Evolutionary conservation across 2,113 vertebrate species (phyloP).

Genomic region (Anser brachyrhynchus): DNA sequence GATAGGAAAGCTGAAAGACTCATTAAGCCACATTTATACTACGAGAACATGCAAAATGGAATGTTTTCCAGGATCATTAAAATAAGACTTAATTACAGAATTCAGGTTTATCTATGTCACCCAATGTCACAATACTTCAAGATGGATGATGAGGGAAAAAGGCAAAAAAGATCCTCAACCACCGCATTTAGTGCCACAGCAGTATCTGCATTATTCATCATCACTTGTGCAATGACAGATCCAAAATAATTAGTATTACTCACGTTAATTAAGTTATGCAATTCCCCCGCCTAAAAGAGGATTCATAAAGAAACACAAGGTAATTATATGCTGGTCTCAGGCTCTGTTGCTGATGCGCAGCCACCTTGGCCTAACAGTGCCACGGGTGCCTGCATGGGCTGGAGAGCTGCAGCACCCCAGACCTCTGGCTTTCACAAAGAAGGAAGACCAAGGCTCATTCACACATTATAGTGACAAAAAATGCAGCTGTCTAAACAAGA

Average conservation of each 20-base stretch:
- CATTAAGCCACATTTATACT: neutral
- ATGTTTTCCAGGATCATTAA: neutral
- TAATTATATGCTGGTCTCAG: neutral
- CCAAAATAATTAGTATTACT: constrained; percentile 64
- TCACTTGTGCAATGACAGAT: constrained; percentile 40
- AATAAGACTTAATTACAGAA: constrained; percentile 50
- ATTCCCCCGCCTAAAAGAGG: constrained; percentile 2
- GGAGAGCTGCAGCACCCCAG: neutral
- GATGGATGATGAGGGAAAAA: constrained; percentile 8
- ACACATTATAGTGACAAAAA: neutral
- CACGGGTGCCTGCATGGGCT: neutral
- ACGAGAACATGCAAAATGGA: neutral
- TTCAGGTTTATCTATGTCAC: constrained; percentile 12
- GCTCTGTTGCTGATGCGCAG: neutral
- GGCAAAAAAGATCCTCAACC: constrained; percentile 4
- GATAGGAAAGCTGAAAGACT: neutral
- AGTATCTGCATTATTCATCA: constrained; percentile 69
- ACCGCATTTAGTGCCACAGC: constrained; percentile 11
- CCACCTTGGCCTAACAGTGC: neutral
- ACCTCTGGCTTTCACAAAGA: neutral
- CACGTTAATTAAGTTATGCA: constrained; percentile 42
- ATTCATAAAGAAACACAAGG: neutral
- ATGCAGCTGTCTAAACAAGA: neutral
- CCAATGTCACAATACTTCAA: constrained; percentile 61
- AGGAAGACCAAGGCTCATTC: neutral